Base-by-base conservation (phyloP, 2,888 invertebrate species). In the Ophioninae sp. region DNA sequence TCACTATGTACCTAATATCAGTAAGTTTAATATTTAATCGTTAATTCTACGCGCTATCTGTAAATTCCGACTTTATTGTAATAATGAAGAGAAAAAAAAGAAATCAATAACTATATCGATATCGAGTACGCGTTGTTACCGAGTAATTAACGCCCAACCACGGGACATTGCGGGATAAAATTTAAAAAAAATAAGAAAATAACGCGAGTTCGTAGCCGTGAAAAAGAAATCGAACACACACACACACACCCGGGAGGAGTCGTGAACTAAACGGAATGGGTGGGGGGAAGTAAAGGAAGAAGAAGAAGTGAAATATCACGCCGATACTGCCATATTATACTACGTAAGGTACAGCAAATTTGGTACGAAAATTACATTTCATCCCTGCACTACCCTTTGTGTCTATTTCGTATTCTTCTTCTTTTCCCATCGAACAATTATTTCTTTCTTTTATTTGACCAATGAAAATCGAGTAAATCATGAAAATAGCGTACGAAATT, bases 271-370 rank as follows among this genome's bases (percentile, higher is more conserved):
- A 68, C 64, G 67, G 39, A 30, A 30, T 1, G 30, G 30, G 30
- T 30, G 50, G 65, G 56, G 21, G 17, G 72, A 72, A 50, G 50
- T 50, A 61, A 39, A 74, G 44, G 21, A 41, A 62, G 50, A 76
- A 65, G 41, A 75, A 77, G 70, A 80, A 83, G 79, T 83, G 81
- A 62, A 86, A 90, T 91, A 91, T 91, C 89, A 90, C 86, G 87
- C 89, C 87, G 86, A 91, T 90, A 91, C 91, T 92, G 91, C 91
- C 91, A 92, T 90, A 88, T 80, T 87, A 87, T 81, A 86, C 84
- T 89, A 90, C 87, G 84, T 89, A 90, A 89, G 88, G 67, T 86
- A 87, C 84, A 88, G 85, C 75, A 87, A 81, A 88, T 91, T 89
- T 88, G 88, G 87, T 90, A 90, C 86, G 87, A 87, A 86, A 83